These are phyloP conservation scores for Rhopalosiphum nymphaeae DNA, from an alignment of 2,888 invertebrate species.

Conservation along the genomic window DNA sequence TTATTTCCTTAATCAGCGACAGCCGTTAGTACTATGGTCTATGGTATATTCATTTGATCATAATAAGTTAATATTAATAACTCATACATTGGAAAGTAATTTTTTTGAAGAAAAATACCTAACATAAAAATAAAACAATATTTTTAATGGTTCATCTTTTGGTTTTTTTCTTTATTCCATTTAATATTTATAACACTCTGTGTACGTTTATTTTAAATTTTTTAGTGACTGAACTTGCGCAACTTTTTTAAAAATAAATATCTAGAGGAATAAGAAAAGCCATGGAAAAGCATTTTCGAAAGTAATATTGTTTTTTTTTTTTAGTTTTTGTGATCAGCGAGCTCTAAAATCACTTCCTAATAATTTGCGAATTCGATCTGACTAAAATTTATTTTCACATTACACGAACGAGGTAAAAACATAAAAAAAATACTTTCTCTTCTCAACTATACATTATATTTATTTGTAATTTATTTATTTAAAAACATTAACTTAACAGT, in stretches of 20 bases:
- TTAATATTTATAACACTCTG: background rate
- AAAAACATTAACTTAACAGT: background rate
- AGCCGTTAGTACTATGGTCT: background rate
- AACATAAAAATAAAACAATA: background rate
- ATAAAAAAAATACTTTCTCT: background rate
- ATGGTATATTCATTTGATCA: too few relatives aligned
- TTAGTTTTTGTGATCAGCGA: background rate
- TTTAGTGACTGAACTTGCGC: background rate
- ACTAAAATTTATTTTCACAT: background rate
- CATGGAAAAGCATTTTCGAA: background rate
- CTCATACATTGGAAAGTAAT: background rate
- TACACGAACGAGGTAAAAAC: background rate
- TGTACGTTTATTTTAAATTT: background rate
- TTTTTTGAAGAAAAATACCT: background rate
- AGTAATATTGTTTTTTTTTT: background rate
- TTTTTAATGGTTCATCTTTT: background rate
- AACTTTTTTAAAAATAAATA: background rate
- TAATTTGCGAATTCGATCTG: background rate
- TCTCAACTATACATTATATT: background rate
- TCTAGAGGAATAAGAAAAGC: background rate
- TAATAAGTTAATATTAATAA: background rate
- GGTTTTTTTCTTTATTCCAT: background rate
- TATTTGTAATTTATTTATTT: background rate
- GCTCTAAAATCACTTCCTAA: background rate
- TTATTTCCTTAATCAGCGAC: background rate